Percentiles rank a stretch among this genome's conserved stretches.
Evolutionary conservation across 2,113 vertebrate genomes (phyloP).

Genomic region (Leuciscus idus): DNA sequence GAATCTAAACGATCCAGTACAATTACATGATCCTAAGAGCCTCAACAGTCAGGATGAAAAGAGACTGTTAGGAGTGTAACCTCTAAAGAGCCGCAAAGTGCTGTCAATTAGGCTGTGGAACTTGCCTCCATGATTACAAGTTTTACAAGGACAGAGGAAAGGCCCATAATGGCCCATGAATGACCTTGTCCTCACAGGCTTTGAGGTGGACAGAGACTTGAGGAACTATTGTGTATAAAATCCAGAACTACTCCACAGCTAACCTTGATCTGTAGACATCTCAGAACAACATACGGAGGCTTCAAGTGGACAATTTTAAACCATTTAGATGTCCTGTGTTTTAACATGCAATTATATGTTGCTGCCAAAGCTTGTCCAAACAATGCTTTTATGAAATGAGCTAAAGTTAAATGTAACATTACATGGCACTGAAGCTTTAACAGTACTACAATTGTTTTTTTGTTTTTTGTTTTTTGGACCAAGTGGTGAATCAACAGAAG

Average conservation of each 20-base stretch:
- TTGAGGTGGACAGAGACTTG: neutral
- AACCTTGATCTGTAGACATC: constrained; percentile 40
- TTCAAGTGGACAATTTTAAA: constrained; percentile 14
- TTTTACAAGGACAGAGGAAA: constrained; percentile 44
- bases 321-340: constrained; percentile 14
- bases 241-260: neutral
- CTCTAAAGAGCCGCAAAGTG: constrained; percentile 30
- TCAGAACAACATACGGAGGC: constrained; percentile 23
- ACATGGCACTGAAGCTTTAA: neutral
- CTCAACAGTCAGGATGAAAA: constrained; percentile 5
- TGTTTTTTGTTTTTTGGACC: no score
- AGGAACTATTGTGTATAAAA: constrained; percentile 31
- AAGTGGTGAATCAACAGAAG: no score
- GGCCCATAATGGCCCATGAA: constrained; percentile 31
- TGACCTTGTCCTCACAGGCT: constrained; percentile 17
- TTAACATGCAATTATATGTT: constrained; percentile 13
- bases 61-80: constrained; percentile 4
- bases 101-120: constrained; percentile 32
- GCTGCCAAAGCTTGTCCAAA: constrained; percentile 24
- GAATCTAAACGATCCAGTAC: constrained; percentile 12
- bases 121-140: constrained; percentile 42
- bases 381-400: neutral
- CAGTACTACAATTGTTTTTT: neutral
- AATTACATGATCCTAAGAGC: constrained; percentile 36
- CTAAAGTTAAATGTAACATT: constrained; percentile 1